Evolutionary conservation across 2,113 vertebrate genomes (phyloP), one percentile per base, ranked within the genome.

Genomic region (Vicugna pacos): DNA sequence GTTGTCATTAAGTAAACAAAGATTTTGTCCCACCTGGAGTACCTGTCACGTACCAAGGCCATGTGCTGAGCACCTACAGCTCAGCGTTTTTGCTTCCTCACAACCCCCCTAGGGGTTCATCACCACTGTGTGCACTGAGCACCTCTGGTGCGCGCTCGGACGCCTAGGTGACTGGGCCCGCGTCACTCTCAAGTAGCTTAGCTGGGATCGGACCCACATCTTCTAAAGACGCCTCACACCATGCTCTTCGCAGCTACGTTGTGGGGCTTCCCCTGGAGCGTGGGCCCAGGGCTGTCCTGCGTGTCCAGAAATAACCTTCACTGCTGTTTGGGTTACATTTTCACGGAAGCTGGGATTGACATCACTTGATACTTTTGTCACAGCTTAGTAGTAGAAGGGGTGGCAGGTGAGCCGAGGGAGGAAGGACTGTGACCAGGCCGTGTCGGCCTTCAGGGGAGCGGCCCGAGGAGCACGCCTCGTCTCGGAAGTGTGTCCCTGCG

Each of bases 91-190:
- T 1, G 0, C 32, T 79, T 14, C 28, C 72, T 77, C 72, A 58
- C n/a, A 13, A 4, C 26, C 10, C 26, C 52, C 82, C 30, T 6
- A 1, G 24, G 4, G 28, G 8, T 26, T 50, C 35, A 3, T 24
- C 8, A 16, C 35, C 67, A 0, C 15, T 11, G 16, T 52, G 2
- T 6, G 6, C 3, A 1, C 4, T 28, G 22, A 64, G 9, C 14
- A 15, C 20, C 20, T 88, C 46, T 1, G 6, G 69, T 75, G 35
- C 62, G 77, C 38, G 80, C 79, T 48, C 5, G 5, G 42, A 72
- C 30, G 56, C 10, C 16, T 4, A 4, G 3, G 80, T 75, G 14
- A 11, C 58, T 4, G 11, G 52, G 73, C 73, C 72, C 19, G 2
- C 38, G 1, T 70, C 32, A 3, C 72, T 46, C 1, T 8, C 15